Base-by-base conservation (phyloP, 1,140 invertebrate species). In the Oreohelix idahoensis region DNA sequence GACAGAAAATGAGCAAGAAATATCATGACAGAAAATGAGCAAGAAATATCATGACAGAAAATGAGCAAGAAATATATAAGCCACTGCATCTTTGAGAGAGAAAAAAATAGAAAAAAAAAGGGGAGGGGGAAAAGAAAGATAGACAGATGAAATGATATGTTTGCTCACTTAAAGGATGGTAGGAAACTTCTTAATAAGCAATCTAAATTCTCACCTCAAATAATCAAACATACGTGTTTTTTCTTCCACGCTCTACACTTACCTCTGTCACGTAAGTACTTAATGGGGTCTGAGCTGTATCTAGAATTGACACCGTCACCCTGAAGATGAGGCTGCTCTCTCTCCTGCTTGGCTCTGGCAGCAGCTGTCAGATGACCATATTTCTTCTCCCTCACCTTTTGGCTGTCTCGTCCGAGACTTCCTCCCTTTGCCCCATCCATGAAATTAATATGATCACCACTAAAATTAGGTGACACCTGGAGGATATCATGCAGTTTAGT, bases 281-380 rank as follows among this genome's bases (percentile, higher is more conserved):
- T 95, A 51, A 96, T 90, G 0, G 95, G 95, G 92, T 96, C 95
- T 15, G 94, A 95, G 88, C 95, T 95, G 89, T 96, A 96, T 86
- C 95, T 93, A 15, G 94, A 95, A 80, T 90, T 92, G 90, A 90
- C 93, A 93, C 92, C 95, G 94, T 91, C 95, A 90, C 88, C 94
- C 93, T 92, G 94, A 94, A 88, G 94, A 94, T 95, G 93, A 84
- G 95, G 82, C 71, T 84, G 76, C 76, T 87, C 85, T 75, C 89
- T 84, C 80, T 92, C 87, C 58, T 90, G 86, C 35, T 87, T 81
- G 36, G 91, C 90, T 70, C 87, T 87, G 11, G 89, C 89, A 39
- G 92, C 91, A 13, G 89, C 88, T 80, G 92, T 92, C 15, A 93
- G 87, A 84, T 93, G 92, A 32, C 89, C 91, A 81, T 93, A 93